A percentile compares a stretch with the other conserved stretches of the same genome.
These are phyloP conservation scores for Dascillus cervinus DNA, from an alignment of 2,888 invertebrate genomes.

Conservation along the genomic window DNA sequence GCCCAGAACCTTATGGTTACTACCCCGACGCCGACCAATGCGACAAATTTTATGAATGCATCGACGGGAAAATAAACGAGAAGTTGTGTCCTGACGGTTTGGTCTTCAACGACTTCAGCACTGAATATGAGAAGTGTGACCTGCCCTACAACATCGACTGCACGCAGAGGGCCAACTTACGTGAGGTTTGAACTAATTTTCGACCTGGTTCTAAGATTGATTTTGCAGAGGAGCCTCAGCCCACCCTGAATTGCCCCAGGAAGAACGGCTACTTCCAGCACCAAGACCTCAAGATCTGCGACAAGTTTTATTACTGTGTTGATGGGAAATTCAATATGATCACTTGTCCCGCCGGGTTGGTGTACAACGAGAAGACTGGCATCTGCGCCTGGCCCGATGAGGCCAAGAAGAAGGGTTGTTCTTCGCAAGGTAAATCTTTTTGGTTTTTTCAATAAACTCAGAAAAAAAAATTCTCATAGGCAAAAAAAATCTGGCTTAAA, in stretches of 20 bases:
- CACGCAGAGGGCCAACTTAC: constrained; percentile 64
- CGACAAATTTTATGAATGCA: constrained; percentile 81
- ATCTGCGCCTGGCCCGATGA: constrained; percentile 92
- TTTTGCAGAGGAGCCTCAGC: constrained; percentile 60
- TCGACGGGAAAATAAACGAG: constrained; percentile 64
- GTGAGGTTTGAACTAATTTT: constrained; percentile 62
- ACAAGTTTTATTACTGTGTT: constrained; percentile 83
- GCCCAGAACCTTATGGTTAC: constrained; percentile 75
- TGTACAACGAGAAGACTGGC: constrained; percentile 81
- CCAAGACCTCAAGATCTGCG: constrained; percentile 68
- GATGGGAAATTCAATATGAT: constrained; percentile 87
- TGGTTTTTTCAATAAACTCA: no score
- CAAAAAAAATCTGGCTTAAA: no score
- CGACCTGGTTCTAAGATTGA: background rate
- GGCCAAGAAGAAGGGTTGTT: constrained; percentile 79
- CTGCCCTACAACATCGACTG: constrained; percentile 83
- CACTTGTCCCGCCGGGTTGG: constrained; percentile 77
- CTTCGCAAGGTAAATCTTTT: constrained; percentile 56
- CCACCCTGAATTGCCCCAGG: constrained; percentile 67
- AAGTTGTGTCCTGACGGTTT: constrained; percentile 83
- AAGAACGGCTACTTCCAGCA: constrained; percentile 85
- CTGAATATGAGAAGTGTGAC: constrained; percentile 78
- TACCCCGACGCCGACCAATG: constrained; percentile 82
- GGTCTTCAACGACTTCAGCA: constrained; percentile 82
- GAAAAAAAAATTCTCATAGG: no score